phyloP scores from a whole-genome alignment of 37 sponge, comb jelly and placozoan species.

The Mnemiopsis leidyi region DNA sequence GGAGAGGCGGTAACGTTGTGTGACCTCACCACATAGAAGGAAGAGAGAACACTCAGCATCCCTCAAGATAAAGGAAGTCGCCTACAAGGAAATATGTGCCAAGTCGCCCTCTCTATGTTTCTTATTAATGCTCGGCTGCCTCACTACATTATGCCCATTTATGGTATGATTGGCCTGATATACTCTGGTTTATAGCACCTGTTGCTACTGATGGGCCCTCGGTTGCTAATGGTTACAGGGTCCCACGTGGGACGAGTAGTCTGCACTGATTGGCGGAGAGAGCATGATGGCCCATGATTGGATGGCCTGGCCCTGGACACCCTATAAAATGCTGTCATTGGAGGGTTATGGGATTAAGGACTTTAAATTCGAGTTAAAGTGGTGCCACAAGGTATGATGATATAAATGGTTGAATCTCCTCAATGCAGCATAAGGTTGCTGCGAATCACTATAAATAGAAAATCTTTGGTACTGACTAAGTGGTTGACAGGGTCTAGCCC shows the following conservation, averaged over 20 bases:
- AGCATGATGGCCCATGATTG: neutral
- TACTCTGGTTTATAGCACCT: neutral
- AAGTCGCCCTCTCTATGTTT: neutral
- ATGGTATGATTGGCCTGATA: neutral
- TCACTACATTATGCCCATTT: neutral
- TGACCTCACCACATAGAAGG: neutral
- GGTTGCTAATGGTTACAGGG: neutral
- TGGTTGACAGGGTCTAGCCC: no score
- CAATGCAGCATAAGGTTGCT: no score
- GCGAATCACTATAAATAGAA: no score
- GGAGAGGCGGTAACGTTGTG: neutral
- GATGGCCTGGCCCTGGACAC: neutral
- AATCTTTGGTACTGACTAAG: no score
- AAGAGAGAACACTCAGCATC: neutral
- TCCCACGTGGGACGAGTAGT: neutral
- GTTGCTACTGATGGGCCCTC: neutral
- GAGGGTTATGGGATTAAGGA: neutral
- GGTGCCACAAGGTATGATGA: neutral
- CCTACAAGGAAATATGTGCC: neutral
- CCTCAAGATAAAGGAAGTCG: neutral
- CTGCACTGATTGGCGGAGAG: neutral
- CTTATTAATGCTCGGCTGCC: neutral
- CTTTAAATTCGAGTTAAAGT: neutral
- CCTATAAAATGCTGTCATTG: neutral
- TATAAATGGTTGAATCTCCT: neutral